Base-by-base conservation (phyloP, 2,113 vertebrate genomes). In the Spermophilus dauricus region DNA sequence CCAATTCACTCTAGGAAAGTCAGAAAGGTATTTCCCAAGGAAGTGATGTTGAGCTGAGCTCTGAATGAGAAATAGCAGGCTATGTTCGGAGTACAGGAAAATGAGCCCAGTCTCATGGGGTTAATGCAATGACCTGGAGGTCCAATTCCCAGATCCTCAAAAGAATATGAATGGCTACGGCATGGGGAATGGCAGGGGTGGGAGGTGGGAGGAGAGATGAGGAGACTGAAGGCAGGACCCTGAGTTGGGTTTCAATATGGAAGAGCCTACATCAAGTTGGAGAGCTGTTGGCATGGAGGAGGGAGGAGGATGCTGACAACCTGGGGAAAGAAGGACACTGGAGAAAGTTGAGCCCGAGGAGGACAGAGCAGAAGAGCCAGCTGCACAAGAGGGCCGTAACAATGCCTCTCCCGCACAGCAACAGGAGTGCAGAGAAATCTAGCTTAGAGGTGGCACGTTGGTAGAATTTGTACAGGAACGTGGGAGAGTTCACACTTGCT, bases 301-400 rank as follows among this genome's bases (percentile, higher is more conserved):
- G 24, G 17, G 8, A 42, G 72, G 39, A 77, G 39, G n/a, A 18
- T 32, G 12, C 61, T 51, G 17, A 75, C 65, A 2, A 73, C 45
- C 6, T 4, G 18, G 16, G 5, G 75, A 58, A 37, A 28, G n/a
- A 61, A 65, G n/a, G 28, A 5, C 1, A 22, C 24, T 28, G 26
- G 67, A 51, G 17, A 72, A 67, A 30, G 48, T 4, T 22, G 39
- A 42, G 7, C 30, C 39, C 28, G 10, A 39, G 48, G 30, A 51
- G 14, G 17, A 16, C 26, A 37, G 24, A 45, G 22, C 20, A 13
- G 22, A 16, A 39, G 51, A 39, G 1, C 4, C 22, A 37, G 51
- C 22, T 42, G 34, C 1, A 34, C 10, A 14, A 5, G 12, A 2
- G 10, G 37, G 30, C 14, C 2, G 1, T 34, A 67, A 18, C 17